These are phyloP conservation scores for Heliocidaris tuberculata DNA, from an alignment of 35 echinoderm and acorn worm genomes.

Conservation along the genomic window DNA sequence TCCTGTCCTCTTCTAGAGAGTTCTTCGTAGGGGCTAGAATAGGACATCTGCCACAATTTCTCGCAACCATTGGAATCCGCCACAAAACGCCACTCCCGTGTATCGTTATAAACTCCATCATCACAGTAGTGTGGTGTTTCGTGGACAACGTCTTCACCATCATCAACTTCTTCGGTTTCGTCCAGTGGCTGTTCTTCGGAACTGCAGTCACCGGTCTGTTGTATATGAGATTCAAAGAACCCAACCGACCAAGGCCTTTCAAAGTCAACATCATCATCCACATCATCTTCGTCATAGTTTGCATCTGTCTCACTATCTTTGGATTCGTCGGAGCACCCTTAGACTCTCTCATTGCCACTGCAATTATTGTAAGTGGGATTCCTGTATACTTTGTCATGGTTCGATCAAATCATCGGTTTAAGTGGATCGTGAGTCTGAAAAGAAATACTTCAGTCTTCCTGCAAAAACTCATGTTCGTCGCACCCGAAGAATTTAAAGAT, in stretches of 20 bases:
- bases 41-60: neutral
- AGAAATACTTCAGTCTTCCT: neutral
- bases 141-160: neutral
- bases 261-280: neutral
- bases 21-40: neutral
- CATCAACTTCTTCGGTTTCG: neutral
- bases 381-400: neutral
- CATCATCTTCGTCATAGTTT: neutral
- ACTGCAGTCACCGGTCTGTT: neutral
- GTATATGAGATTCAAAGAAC: conserved; percentile 32
- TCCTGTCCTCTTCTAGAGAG: conserved; percentile 2
- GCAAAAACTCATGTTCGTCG: neutral
- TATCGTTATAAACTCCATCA: neutral
- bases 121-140: neutral
- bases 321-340: conserved; percentile 6
- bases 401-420: neutral
- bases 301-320: neutral
- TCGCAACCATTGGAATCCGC: neutral
- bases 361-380: neutral
- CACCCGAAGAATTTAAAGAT: neutral
- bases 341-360: neutral
- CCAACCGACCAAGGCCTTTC: conserved; percentile 1
- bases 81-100: neutral
- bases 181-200: neutral
- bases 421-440: neutral